Conservation (phyloP, 2,888 invertebrate species). For the Iselma pallidipennis region DNA sequence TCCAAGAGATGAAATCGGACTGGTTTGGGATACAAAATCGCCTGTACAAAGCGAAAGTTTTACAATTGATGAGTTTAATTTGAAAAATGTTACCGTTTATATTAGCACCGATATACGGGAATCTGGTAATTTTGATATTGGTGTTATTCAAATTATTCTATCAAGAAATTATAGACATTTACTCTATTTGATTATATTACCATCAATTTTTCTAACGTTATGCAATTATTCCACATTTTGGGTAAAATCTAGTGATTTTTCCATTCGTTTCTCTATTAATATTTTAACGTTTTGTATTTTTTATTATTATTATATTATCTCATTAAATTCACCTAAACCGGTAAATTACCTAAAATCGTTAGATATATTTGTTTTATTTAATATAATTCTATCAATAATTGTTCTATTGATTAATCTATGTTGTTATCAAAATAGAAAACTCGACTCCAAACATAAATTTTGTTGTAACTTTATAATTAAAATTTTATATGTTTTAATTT, state of each 20-base stretch:
- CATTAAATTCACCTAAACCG: conserved; percentile 18
- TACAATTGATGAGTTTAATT: conserved; percentile 33
- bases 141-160: conserved; percentile 33
- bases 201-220: conserved; percentile 32
- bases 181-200: conserved; percentile 34
- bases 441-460: conserved; percentile 8
- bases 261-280: conserved; percentile 26
- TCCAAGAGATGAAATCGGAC: conserved; percentile 40
- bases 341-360: conserved; percentile 34
- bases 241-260: conserved; percentile 28
- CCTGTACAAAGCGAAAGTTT: conserved; percentile 25
- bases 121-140: conserved; percentile 39
- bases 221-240: conserved; percentile 37
- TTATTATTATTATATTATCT: conserved; percentile 28
- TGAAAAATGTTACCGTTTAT: conserved; percentile 33
- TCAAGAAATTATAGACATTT: conserved; percentile 32
- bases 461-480: conserved; percentile 27
- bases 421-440: conserved; percentile 25
- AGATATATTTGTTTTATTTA: conserved; percentile 35
- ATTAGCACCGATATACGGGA: conserved; percentile 34
- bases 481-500: conserved; percentile 31
- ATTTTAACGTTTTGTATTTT: conserved; percentile 18
- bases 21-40: conserved; percentile 36
- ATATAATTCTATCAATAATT: conserved; percentile 30
- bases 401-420: conserved; percentile 32